Base-by-base conservation (phyloP, 2,113 vertebrate genomes). In the Cygnus buccinator region DNA sequence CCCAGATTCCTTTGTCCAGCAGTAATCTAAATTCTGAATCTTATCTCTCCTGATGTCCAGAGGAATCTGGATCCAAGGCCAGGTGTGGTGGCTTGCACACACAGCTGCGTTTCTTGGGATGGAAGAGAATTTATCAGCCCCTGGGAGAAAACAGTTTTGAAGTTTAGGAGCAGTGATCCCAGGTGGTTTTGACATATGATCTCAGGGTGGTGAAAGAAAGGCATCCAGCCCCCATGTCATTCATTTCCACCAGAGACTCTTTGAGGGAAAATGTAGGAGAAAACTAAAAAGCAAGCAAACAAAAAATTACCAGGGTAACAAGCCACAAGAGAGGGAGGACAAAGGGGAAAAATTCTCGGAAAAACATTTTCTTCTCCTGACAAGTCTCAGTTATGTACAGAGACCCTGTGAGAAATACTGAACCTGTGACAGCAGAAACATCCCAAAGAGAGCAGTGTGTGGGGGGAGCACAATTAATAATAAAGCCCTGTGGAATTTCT, bases 391-490 rank as follows among this genome's bases (percentile, higher is more conserved):
- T 92, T 96, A 93, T 87, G 81, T 67, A 82, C 55, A 91, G 89
- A 95, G 94, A 91, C 37, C 55, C 84, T 96, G 59, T 75, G 71
- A 96, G 94, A 96, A 94, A 94, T 68, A 82, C 77, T 70, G 77
- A 96, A 95, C 84, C 73, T 95, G 73, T 96, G 96, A 96, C 96
- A 96, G 94, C 91, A 94, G 96, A 91, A 96, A 89, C 80, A 96
- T 96, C 96, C 95, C 94, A 94, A 89, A 77, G 93, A 94, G 95
- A 94, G 89, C 68, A 79, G 86, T 41, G 90, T 84, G 2, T 1
- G 1, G 68, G 55, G 95, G 89, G 84, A 93, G 68, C 84, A 94
- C 89, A 96, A 96, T 96, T 96, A 96, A 92, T 95, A 94, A 97
- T 92, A 96, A 96, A 96, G 71, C 96, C 87, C 81, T 89, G 78